Evolutionary conservation across 2,888 invertebrate species (phyloP).

Genomic region (Chydorus sphaericus): DNA sequence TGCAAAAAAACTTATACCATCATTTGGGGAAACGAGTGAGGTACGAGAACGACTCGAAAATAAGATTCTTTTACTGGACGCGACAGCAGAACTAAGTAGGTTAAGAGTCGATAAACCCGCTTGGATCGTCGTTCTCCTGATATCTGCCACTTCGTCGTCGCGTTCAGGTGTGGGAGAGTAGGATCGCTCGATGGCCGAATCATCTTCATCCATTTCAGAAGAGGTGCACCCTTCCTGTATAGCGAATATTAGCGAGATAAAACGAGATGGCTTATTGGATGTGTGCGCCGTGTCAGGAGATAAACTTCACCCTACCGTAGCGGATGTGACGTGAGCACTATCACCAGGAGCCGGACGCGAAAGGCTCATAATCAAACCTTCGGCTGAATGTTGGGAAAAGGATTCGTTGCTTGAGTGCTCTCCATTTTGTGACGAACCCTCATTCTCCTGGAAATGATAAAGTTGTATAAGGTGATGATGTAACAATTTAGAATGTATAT

Average conservation of each 20-base stretch:
- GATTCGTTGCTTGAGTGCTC: slow-evolving; percentile 11
- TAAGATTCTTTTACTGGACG: not conserved
- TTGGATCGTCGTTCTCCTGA: no score
- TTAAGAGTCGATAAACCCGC: not conserved
- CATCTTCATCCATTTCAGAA: slow-evolving; percentile 24
- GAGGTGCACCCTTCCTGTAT: not conserved
- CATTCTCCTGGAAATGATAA: not conserved
- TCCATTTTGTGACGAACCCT: slow-evolving; percentile 6
- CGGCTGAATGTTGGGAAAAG: not conserved
- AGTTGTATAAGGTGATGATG: not conserved
- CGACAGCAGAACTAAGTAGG: no score
- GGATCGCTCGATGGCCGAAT: slow-evolving; percentile 22
- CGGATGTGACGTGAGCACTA: not conserved
- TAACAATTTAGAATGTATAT: not conserved
- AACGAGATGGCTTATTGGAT: not conserved
- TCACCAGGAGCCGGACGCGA: not conserved
- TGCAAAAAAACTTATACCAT: not conserved
- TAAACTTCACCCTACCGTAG: not conserved
- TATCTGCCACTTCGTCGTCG: not conserved
- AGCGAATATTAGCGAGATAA: no score
- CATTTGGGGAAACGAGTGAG: not conserved
- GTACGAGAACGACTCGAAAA: not conserved
- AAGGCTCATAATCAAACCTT: slow-evolving; percentile 1
- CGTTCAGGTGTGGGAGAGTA: slow-evolving; percentile 23
- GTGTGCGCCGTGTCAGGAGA: no score